Evolutionary conservation across 2,888 invertebrate genomes (phyloP).

Genomic region (Caenorhabditis becei): DNA sequence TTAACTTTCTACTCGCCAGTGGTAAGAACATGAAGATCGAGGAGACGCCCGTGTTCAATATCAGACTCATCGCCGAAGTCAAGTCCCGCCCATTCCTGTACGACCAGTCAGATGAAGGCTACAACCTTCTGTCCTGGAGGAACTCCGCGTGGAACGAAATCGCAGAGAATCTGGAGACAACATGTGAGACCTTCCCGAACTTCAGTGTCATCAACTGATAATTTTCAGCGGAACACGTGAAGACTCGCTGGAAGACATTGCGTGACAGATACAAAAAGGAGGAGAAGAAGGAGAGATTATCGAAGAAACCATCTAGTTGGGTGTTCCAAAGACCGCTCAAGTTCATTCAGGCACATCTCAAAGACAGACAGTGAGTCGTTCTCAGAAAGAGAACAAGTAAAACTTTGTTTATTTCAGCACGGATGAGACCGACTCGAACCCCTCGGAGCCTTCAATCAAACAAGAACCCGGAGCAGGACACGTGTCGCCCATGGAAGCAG

Average conservation of each 20-base stretch:
- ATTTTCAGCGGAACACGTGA: conserved; percentile 70
- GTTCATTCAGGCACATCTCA: conserved; percentile 69
- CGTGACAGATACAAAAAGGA: conserved; percentile 77
- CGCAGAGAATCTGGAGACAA: conserved; percentile 54
- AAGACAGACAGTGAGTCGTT: conserved; percentile 57
- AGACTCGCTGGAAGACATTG: conserved; percentile 78
- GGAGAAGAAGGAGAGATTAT: conserved; percentile 66
- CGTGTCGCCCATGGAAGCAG: conserved; percentile 67
- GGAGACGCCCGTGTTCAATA: conserved; percentile 67
- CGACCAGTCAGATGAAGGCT: conserved; percentile 67
- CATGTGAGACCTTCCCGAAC: conserved; percentile 38
- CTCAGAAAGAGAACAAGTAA: neutral
- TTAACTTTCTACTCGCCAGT: conserved; percentile 55
- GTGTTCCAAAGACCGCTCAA: conserved; percentile 64
- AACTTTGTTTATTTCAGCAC: conserved; percentile 39
- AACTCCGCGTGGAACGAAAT: conserved; percentile 68
- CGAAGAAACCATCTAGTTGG: conserved; percentile 67
- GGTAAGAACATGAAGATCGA: conserved; percentile 58
- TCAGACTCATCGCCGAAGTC: conserved; percentile 68
- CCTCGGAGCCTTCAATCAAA: conserved; percentile 28
- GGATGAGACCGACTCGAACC: conserved; percentile 53
- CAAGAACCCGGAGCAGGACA: conserved; percentile 55
- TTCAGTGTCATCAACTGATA: neutral
- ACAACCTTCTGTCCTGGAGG: conserved; percentile 65
- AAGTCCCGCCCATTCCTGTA: conserved; percentile 65